A percentile compares a stretch with the other conserved stretches of the same genome.
Evolutionary conservation across 2,888 invertebrate species (phyloP).

Genomic region (Rhopalosiphum nymphaeae): DNA sequence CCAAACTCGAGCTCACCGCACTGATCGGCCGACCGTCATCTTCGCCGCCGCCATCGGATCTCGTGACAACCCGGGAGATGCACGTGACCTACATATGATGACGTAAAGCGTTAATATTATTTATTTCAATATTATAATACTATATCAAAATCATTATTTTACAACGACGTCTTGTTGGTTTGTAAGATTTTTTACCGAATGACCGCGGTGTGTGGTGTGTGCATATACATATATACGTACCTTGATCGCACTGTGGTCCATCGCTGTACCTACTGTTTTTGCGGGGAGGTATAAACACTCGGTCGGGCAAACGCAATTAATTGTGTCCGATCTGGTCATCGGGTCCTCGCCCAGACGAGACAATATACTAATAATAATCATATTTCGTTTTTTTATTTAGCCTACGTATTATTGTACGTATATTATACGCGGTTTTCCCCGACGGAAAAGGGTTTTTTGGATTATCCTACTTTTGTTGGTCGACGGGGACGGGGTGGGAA

Average conservation of each 20-base stretch:
- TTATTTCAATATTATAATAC: background rate
- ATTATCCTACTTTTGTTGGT: background rate
- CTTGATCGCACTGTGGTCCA: background rate
- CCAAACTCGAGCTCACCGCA: background rate
- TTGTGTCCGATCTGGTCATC: too few relatives aligned
- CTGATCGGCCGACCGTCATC: background rate
- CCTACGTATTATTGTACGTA: too few relatives aligned
- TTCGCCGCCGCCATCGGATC: background rate
- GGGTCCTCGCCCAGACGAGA: background rate
- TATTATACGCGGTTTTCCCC: background rate
- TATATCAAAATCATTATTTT: background rate
- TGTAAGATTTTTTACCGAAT: background rate
- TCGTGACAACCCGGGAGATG: background rate
- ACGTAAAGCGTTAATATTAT: background rate
- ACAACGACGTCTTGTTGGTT: too few relatives aligned
- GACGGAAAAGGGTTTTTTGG: background rate
- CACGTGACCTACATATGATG: background rate
- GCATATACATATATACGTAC: too few relatives aligned
- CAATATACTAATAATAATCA: background rate
- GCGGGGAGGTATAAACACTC: too few relatives aligned
- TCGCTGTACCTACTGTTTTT: background rate
- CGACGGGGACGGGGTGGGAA: background rate
- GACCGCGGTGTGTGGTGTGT: too few relatives aligned
- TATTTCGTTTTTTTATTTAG: background rate
- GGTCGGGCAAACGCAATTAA: background rate